Percentiles rank a stretch among this genome's conserved stretches.
Evolutionary conservation across 1,140 invertebrate genomes (phyloP).

Genomic region (Bombus fervidus): DNA sequence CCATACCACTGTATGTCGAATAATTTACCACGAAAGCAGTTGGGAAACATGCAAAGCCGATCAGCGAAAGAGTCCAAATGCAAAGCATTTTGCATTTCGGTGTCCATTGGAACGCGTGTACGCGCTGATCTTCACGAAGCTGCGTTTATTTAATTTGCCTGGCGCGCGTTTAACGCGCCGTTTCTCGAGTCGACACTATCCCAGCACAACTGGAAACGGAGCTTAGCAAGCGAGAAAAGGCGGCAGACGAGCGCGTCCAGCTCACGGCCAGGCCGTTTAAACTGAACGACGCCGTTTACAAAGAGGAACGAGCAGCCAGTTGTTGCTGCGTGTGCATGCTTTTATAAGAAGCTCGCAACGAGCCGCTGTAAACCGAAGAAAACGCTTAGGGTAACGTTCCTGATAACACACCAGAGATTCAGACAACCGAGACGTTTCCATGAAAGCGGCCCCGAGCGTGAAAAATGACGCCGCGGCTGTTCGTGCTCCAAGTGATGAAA

Average conservation of each 20-base stretch:
- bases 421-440: too few relatives aligned
- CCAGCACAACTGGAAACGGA: background rate
- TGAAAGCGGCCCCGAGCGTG: background rate
- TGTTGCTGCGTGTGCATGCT: conserved; percentile 36
- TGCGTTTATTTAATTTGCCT: conserved; percentile 8
- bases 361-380: conserved; percentile 30
- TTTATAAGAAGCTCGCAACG: conserved; percentile 32
- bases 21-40: too few relatives aligned
- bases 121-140: background rate
- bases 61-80: too few relatives aligned
- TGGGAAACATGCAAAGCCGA: too few relatives aligned
- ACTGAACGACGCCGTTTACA: conserved; percentile 28
- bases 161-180: background rate
- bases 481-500: background rate
- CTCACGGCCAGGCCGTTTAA: conserved; percentile 15
- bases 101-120: too few relatives aligned
- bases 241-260: background rate
- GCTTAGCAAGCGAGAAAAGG: background rate
- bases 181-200: background rate
- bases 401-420: background rate
- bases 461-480: background rate
- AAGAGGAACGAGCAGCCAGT: conserved; percentile 1
- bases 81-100: too few relatives aligned
- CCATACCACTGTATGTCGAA: too few relatives aligned
- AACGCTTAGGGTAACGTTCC: background rate